phyloP scores from a whole-genome alignment of 2,797 vertebrate genomes.

The Danio albolineatus region DNA sequence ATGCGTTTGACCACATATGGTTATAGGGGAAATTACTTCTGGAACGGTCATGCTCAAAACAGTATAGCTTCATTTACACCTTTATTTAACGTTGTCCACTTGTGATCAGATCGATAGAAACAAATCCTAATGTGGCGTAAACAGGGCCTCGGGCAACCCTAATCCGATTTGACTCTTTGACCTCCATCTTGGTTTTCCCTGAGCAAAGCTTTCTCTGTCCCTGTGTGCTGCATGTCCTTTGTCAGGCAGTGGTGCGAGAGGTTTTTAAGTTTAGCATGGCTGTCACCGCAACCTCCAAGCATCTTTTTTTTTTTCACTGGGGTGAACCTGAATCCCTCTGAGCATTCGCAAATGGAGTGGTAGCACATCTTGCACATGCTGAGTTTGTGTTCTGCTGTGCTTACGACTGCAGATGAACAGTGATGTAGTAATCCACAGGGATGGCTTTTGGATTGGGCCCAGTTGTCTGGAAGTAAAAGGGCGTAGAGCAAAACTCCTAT shows the following conservation, averaged over 20 bases:
- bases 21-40: too few species aligned
- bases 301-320: background rate
- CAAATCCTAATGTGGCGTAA: too few species aligned
- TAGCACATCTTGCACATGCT: slow-evolving; percentile 34
- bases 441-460: background rate
- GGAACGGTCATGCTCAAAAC: too few species aligned
- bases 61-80: too few species aligned
- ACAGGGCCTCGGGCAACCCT: background rate
- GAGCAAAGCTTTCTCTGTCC: background rate
- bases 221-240: background rate
- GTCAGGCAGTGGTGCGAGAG: background rate
- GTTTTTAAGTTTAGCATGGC: background rate
- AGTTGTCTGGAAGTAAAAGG: slow-evolving; percentile 26
- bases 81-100: too few species aligned
- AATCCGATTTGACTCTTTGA: background rate
- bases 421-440: slow-evolving; percentile 21
- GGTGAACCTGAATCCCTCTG: slow-evolving; percentile 16
- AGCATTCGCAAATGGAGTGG: slow-evolving; percentile 23
- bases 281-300: background rate
- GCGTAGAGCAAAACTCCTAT: background rate
- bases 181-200: background rate
- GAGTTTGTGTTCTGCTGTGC: slow-evolving; percentile 25
- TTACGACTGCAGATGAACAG: slow-evolving; percentile 25
- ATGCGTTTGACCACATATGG: too few species aligned
- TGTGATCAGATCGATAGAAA: too few species aligned